These are phyloP conservation scores for Porites cylindrica DNA, from an alignment of 92 coral and sea anemone species.

Conservation along the genomic window DNA sequence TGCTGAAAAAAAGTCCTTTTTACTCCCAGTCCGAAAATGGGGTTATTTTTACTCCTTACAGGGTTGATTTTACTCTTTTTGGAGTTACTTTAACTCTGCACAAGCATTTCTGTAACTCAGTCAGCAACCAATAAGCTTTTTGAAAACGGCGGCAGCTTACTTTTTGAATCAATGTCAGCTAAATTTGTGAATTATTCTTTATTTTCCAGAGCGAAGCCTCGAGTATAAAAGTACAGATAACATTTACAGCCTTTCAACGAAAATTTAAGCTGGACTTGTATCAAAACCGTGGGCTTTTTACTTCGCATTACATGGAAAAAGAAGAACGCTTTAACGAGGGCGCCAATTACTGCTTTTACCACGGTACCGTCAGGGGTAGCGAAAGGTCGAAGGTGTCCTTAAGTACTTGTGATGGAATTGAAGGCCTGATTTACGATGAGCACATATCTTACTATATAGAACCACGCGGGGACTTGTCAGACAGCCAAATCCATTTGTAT, in stretches of 20 bases:
- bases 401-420: slow-evolving; percentile 75
- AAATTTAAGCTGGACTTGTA: slow-evolving; percentile 47
- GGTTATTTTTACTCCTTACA: too few relatives aligned
- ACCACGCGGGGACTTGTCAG: slow-evolving; percentile 11
- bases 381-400: slow-evolving; percentile 67
- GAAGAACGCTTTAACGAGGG: slow-evolving; percentile 1
- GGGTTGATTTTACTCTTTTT: too few relatives aligned
- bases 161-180: not conserved
- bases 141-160: too few relatives aligned
- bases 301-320: slow-evolving; percentile 31
- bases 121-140: too few relatives aligned
- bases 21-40: too few relatives aligned
- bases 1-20: too few relatives aligned
- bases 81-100: too few relatives aligned
- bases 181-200: not conserved
- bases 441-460: slow-evolving; percentile 30
- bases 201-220: slow-evolving; percentile 1
- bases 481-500: slow-evolving; percentile 7
- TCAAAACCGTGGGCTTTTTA: slow-evolving; percentile 38
- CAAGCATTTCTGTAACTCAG: too few relatives aligned
- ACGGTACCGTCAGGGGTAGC: slow-evolving; percentile 66
- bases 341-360: slow-evolving; percentile 62
- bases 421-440: slow-evolving; percentile 46
- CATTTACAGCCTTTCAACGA: slow-evolving; percentile 45
- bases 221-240: slow-evolving; percentile 9